phyloP scores from a whole-genome alignment of 2,888 invertebrate species.

The Rhyacophila evoluta region DNA sequence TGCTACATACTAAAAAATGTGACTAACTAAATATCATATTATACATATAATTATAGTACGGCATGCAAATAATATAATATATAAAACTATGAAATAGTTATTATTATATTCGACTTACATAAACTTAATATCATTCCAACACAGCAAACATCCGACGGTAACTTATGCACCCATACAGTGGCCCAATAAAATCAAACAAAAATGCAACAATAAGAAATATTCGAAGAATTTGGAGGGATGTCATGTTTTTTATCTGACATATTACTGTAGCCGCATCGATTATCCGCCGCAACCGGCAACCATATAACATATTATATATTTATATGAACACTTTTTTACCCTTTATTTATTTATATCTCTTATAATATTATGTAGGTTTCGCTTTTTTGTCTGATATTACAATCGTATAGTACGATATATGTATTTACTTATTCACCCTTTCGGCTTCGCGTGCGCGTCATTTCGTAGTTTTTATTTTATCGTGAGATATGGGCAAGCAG shows the following conservation, averaged over 20 bases:
- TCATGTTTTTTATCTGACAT: constrained; percentile 18
- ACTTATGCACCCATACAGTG: not conserved
- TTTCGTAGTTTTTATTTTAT: constrained; percentile 20
- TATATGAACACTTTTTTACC: constrained; percentile 20
- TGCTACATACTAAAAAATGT: no score
- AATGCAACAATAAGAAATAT: constrained; percentile 24
- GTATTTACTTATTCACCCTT: constrained; percentile 9
- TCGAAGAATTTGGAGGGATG: constrained; percentile 19
- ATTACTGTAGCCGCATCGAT: constrained; percentile 14
- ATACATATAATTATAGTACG: no score
- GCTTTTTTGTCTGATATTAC: not conserved
- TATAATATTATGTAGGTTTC: not conserved
- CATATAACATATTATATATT: no score
- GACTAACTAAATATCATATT: no score
- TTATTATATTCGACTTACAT: no score
- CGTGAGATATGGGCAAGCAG: not conserved
- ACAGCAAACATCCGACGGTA: not conserved
- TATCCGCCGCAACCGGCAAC: constrained; percentile 10
- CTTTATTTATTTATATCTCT: constrained; percentile 7
- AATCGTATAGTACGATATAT: not conserved
- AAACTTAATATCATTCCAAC: no score
- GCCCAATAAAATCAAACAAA: constrained; percentile 24
- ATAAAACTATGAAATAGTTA: no score
- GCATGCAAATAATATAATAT: no score
- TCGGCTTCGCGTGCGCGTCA: not conserved